Evolutionary conservation across 2,113 vertebrate genomes (phyloP).

Genomic region (Hippocampus zosterae): DNA sequence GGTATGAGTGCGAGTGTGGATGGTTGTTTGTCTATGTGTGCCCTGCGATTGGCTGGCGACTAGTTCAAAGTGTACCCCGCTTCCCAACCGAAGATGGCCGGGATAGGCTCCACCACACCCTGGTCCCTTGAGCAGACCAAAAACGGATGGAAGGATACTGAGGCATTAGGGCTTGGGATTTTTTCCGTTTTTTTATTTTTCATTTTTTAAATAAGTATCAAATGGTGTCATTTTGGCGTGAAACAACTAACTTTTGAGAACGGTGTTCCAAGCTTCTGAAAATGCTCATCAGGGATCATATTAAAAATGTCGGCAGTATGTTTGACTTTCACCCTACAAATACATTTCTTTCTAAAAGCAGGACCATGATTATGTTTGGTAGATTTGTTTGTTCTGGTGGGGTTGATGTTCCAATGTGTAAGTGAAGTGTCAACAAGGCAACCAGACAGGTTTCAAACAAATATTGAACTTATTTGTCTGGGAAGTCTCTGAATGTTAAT

Average conservation of each 20-base stretch:
- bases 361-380: not conserved
- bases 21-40: too few species aligned
- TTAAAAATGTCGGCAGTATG: not conserved
- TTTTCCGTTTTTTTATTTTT: not conserved
- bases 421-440: not conserved
- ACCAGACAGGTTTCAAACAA: constrained; percentile 4
- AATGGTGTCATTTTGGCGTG: not conserved
- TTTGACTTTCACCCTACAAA: not conserved
- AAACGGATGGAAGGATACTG: too few species aligned
- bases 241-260: not conserved
- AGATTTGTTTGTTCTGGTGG: not conserved
- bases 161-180: not conserved
- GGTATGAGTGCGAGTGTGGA: too few species aligned
- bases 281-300: not conserved
- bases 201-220: not conserved
- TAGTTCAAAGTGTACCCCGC: too few species aligned
- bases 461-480: not conserved
- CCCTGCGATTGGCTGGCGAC: too few species aligned
- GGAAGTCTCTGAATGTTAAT: not conserved
- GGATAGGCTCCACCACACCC: too few species aligned
- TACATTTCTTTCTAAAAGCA: not conserved
- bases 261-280: not conserved
- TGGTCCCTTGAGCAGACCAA: too few species aligned
- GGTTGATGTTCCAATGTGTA: not conserved
- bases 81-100: too few species aligned